Percentiles rank a stretch among this genome's conserved stretches.
Conservation (phyloP, 2,888 invertebrate species). For the Eilema caniola region DNA sequence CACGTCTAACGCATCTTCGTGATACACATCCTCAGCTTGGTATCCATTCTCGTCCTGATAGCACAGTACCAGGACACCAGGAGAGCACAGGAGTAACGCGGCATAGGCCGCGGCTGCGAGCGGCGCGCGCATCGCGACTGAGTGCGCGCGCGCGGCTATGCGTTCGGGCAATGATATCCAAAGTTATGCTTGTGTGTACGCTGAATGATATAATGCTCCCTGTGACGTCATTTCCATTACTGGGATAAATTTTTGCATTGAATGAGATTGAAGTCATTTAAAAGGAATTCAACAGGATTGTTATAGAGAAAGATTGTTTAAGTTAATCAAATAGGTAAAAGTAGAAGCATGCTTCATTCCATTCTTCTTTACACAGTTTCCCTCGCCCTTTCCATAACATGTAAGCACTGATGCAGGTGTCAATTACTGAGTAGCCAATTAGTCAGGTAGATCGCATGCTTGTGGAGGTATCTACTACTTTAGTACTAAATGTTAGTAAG, state of each 20-base stretch:
- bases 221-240: slow-evolving; percentile 20
- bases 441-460: neutral
- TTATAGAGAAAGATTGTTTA: no score
- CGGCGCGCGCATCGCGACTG: slow-evolving; percentile 84
- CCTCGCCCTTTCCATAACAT: neutral
- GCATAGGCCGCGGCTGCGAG: slow-evolving; percentile 69
- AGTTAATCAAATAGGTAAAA: no score
- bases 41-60: slow-evolving; percentile 74
- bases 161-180: slow-evolving; percentile 73
- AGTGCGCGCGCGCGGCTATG: slow-evolving; percentile 68
- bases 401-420: neutral
- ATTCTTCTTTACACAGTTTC: neutral
- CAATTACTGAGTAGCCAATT: no score
- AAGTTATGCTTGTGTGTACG: slow-evolving; percentile 63
- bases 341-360: neutral
- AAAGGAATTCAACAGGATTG: no score
- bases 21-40: slow-evolving; percentile 74
- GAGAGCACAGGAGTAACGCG: slow-evolving; percentile 66
- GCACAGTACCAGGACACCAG: slow-evolving; percentile 73
- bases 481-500: neutral
- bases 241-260: neutral
- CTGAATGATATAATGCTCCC: slow-evolving; percentile 22
- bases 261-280: neutral
- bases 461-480: slow-evolving; percentile 1
- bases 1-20: slow-evolving; percentile 79